These are phyloP conservation scores for Thaleichthys pacificus DNA, from an alignment of 2,797 vertebrate species.

Conservation along the genomic window DNA sequence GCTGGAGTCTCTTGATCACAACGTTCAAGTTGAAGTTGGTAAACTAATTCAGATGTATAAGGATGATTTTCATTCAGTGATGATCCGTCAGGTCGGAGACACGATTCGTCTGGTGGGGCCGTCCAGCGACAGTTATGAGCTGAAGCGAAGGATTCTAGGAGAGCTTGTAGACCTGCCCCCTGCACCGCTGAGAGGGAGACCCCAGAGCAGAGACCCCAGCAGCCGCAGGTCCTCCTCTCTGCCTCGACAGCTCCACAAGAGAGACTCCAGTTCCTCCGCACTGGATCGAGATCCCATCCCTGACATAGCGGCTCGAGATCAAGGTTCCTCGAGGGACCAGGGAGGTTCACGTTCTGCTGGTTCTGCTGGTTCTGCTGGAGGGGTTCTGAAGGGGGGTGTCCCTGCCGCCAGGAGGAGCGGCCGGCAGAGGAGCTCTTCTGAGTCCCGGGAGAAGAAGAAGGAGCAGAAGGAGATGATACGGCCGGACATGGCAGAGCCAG, in stretches of 20 bases:
- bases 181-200: constrained; percentile 4
- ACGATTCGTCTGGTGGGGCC: constrained; percentile 64
- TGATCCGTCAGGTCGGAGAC: constrained; percentile 11
- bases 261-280: not conserved
- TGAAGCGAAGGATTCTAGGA: constrained; percentile 58
- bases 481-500: not conserved
- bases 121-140: constrained; percentile 43
- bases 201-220: not conserved
- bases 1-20: constrained; percentile 7
- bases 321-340: constrained; percentile 20
- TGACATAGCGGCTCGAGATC: not conserved
- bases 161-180: not conserved
- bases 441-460: not conserved
- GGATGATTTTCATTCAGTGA: constrained; percentile 22
- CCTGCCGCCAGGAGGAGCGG: not conserved
- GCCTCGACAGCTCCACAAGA: constrained; percentile 14
- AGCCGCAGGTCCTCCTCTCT: constrained; percentile 56
- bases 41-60: not conserved
- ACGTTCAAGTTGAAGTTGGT: not conserved
- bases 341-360: not conserved
- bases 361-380: too few species aligned
- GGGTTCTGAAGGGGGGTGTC: not conserved
- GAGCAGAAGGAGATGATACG: fast-evolving
- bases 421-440: constrained; percentile 20
- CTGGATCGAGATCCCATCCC: fast-evolving